Evolutionary conservation across 2,888 invertebrate species (phyloP), one percentile per base, ranked within the genome.

Genomic region (Criorhina ranunculi): DNA sequence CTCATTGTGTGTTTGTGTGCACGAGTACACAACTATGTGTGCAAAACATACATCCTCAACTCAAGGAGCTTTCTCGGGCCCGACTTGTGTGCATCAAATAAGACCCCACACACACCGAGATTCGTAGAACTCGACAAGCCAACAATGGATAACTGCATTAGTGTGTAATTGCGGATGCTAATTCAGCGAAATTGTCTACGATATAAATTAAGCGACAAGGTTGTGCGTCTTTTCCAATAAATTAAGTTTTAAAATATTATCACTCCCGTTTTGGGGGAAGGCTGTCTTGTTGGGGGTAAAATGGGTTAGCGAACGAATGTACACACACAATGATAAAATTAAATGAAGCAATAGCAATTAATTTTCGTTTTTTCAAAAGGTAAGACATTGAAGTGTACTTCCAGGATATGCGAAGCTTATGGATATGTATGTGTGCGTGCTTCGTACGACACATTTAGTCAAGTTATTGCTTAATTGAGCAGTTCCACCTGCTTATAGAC

Each of bases 81-180:
- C 6, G 12, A 40, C 4, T 12, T 11, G 11, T 57, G 55, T 57
- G 55, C 46, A 46, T 70, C 46, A 46, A 49, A 59, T 29, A 40
- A 24, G 33, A 33, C 33, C 35, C 19, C 12, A 44, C 5, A 33
- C 12, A 44, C 5, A 17, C 19, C 46, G 15, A 0, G 12, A 57
- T 70, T 35, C 67, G 29, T n/a, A 35, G 55, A 51, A 33, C 12
- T 51, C 24, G 9, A 75, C 57, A 80, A 76, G 33, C 59, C 59
- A 73, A 69, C 76, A 70, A 78, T 81, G 85, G 77, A 79, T 86
- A 80, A 86, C 86, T 83, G 81, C 83, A 83, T 87, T 86, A 86
- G 86, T 83, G 79, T 86, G 87, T 87, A 87, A 87, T 86, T 87
- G 80, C 78, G 83, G 80, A 87, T 81, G 86, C 80, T 86, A 86